Conservation (phyloP, 35 echinoderm and acorn worm species). For the Patiria miniata region DNA sequence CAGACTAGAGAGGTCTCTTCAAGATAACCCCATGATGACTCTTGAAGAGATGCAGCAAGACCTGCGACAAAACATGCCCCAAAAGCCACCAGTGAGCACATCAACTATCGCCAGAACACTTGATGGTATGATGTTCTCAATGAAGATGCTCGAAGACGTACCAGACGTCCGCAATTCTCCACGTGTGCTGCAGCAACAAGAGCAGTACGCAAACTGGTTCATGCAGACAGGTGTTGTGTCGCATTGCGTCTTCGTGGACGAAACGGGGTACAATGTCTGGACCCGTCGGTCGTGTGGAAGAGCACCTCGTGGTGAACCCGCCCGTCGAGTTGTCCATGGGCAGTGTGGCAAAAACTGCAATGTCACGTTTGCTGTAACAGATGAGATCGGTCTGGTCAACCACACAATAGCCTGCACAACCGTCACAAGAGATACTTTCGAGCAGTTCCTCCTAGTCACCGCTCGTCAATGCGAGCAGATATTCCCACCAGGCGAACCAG, state of each 20-base stretch:
- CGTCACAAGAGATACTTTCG: background rate
- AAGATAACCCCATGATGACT: background rate
- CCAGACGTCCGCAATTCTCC: background rate
- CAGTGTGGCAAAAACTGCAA: too few species aligned
- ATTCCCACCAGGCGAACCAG: too few species aligned
- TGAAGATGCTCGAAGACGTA: conserved; percentile 24
- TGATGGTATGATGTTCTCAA: too few species aligned
- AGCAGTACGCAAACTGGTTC: conserved; percentile 15
- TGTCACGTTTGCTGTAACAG: background rate
- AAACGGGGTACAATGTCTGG: conserved; percentile 25
- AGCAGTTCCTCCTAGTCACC: conserved; percentile 26
- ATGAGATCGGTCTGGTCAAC: background rate
- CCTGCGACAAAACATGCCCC: background rate
- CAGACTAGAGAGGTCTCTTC: background rate
- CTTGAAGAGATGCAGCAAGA: background rate
- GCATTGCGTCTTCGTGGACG: background rate
- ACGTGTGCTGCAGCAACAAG: background rate
- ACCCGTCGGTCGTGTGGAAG: conserved; percentile 8
- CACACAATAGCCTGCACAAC: background rate
- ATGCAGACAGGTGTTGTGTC: too few species aligned
- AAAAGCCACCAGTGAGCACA: conserved; percentile 1
- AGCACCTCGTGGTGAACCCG: background rate
- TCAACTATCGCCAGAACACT: conserved; percentile 17
- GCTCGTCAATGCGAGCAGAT: background rate
- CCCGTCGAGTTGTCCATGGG: conserved; percentile 3